phyloP scores from a whole-genome alignment of 2,797 vertebrate genomes.

The Silurus aristotelis region DNA sequence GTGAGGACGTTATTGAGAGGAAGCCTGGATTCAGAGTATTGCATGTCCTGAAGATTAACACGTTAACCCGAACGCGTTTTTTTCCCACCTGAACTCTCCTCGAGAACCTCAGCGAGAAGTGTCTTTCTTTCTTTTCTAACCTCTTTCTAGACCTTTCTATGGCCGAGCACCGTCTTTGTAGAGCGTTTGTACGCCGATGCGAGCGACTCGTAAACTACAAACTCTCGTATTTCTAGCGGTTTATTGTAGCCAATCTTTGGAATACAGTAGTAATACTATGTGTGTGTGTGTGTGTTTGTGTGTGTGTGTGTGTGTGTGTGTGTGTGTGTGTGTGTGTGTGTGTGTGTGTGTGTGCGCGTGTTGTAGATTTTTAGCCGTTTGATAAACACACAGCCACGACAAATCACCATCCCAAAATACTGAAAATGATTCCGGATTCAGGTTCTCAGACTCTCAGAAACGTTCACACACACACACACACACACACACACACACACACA shows the following conservation, averaged over 20 bases:
- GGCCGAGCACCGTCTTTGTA: slow-evolving; percentile 69
- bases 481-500: slow-evolving; percentile 2
- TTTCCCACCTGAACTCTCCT: slow-evolving; percentile 52
- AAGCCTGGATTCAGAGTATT: slow-evolving; percentile 39
- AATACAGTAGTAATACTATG: slow-evolving; percentile 46
- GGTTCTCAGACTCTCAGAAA: not conserved
- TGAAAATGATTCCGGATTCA: not conserved
- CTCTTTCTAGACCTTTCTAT: slow-evolving; percentile 76
- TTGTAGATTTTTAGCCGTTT: slow-evolving; percentile 32
- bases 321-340: slow-evolving; percentile 4
- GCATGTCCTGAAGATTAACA: slow-evolving; percentile 15
- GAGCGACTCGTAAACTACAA: slow-evolving; percentile 37
- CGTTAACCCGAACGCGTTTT: not conserved
- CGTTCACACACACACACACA: not conserved
- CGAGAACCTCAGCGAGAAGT: slow-evolving; percentile 72
- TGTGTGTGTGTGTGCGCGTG: too few species aligned
- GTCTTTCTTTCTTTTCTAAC: slow-evolving; percentile 78
- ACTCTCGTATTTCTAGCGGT: slow-evolving; percentile 7
- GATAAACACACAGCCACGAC: slow-evolving; percentile 12
- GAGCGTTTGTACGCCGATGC: slow-evolving; percentile 66
- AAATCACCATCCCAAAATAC: slow-evolving; percentile 29
- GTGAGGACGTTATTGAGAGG: slow-evolving; percentile 23
- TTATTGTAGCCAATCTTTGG: slow-evolving; percentile 26
- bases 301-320: slow-evolving; percentile 6
- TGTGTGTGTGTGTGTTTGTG: slow-evolving; percentile 52